Conservation (phyloP, 1,140 invertebrate species). For the Stegodyphus mimosarum region DNA sequence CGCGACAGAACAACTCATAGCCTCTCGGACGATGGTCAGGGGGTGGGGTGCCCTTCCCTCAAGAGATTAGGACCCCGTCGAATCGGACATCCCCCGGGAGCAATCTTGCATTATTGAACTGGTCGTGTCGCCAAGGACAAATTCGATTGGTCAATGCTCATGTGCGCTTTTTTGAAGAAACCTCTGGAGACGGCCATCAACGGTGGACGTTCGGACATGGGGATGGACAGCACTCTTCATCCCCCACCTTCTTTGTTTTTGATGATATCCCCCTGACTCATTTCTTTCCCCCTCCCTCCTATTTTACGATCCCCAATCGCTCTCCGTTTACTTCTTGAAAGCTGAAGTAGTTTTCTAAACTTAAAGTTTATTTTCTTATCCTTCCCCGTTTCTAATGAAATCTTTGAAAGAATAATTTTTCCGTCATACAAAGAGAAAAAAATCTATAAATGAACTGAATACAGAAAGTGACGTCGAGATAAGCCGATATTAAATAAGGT, state of each 20-base stretch:
- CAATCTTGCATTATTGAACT: slow-evolving; percentile 57
- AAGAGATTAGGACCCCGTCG: slow-evolving; percentile 15
- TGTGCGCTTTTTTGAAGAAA: slow-evolving; percentile 42
- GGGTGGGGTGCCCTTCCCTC: background rate
- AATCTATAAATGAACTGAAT: no score
- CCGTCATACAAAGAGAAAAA: no score
- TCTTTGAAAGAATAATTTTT: no score
- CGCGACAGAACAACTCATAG: slow-evolving; percentile 41
- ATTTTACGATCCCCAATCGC: slow-evolving; percentile 35
- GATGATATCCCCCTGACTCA: background rate
- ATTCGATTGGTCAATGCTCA: slow-evolving; percentile 61
- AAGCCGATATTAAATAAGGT: no score
- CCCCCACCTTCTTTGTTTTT: background rate
- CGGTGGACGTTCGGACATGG: slow-evolving; percentile 1
- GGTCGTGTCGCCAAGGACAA: slow-evolving; percentile 37
- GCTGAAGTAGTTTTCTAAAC: background rate
- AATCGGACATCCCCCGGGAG: slow-evolving; percentile 4
- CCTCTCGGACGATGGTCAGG: slow-evolving; percentile 33
- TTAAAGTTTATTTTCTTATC: no score
- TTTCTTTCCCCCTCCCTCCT: background rate
- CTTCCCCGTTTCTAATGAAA: no score
- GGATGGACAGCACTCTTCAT: slow-evolving; percentile 7
- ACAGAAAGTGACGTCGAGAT: no score
- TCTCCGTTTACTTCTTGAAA: slow-evolving; percentile 54
- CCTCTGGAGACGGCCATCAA: slow-evolving; percentile 21